A percentile compares a stretch with the other conserved stretches of the same genome.
phyloP scores from a whole-genome alignment of 2,888 invertebrate species.

The Gonocerus acuteangulatus region DNA sequence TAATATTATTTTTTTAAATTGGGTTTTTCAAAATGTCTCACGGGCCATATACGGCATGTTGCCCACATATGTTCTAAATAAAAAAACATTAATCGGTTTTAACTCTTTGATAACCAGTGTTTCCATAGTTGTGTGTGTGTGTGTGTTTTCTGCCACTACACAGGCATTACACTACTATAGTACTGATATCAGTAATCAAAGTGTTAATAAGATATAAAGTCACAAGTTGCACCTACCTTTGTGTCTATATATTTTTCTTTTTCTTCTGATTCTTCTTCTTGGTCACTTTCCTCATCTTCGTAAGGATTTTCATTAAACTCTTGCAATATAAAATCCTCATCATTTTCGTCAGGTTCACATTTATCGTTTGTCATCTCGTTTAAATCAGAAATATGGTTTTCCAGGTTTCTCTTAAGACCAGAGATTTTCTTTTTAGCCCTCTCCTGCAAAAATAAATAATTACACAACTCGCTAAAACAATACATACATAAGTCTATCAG shows the following conservation, averaged over 20 bases:
- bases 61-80: too few species aligned
- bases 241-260: constrained; percentile 17
- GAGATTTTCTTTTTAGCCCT: neutral
- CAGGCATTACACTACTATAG: too few species aligned
- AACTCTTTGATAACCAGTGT: too few species aligned
- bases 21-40: too few species aligned
- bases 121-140: too few species aligned
- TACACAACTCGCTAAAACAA: neutral
- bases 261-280: constrained; percentile 30
- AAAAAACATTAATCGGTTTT: too few species aligned
- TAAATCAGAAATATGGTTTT: neutral
- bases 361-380: neutral
- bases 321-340: constrained; percentile 49
- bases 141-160: too few species aligned
- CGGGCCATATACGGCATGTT: too few species aligned
- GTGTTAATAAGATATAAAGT: too few species aligned
- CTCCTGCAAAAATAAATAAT: neutral
- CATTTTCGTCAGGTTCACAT: constrained; percentile 40
- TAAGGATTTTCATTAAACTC: constrained; percentile 36
- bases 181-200: too few species aligned
- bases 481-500: too few species aligned
- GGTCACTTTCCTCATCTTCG: constrained; percentile 42
- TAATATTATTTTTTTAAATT: too few species aligned
- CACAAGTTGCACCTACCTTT: constrained; percentile 19
- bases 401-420: neutral